Percentiles rank a stretch among this genome's conserved stretches.
phyloP scores from a whole-genome alignment of 2,797 vertebrate genomes.

The Vireo griseus region DNA sequence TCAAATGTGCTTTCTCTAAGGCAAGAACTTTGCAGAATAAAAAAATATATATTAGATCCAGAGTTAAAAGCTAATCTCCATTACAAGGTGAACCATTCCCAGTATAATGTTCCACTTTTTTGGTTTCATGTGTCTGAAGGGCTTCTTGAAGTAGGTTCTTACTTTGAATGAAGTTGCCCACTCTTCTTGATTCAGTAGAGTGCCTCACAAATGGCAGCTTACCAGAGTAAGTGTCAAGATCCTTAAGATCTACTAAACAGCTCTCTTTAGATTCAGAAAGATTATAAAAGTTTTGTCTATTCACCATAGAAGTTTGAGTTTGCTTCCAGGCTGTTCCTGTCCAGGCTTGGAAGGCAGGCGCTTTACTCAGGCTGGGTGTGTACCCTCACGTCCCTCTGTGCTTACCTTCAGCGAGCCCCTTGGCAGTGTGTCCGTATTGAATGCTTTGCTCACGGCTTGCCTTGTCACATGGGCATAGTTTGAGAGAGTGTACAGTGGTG shows the following conservation, averaged over 20 bases:
- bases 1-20: background rate
- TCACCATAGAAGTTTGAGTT: background rate
- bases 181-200: background rate
- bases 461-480: background rate
- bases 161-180: background rate
- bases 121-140: background rate
- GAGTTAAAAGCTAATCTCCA: background rate
- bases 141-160: background rate
- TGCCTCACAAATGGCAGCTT: background rate
- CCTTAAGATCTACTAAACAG: background rate
- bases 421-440: fast-evolving
- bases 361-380: background rate
- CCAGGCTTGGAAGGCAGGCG: background rate
- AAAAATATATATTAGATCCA: background rate
- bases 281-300: background rate
- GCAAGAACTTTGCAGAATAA: background rate
- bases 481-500: background rate
- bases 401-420: background rate
- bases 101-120: background rate
- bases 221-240: background rate
- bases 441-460: background rate
- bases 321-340: background rate
- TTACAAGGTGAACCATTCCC: background rate
- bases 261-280: background rate
- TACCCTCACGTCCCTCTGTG: fast-evolving